Conservation (phyloP, 2,113 vertebrate genomes). For the Arothron firmamentum region DNA sequence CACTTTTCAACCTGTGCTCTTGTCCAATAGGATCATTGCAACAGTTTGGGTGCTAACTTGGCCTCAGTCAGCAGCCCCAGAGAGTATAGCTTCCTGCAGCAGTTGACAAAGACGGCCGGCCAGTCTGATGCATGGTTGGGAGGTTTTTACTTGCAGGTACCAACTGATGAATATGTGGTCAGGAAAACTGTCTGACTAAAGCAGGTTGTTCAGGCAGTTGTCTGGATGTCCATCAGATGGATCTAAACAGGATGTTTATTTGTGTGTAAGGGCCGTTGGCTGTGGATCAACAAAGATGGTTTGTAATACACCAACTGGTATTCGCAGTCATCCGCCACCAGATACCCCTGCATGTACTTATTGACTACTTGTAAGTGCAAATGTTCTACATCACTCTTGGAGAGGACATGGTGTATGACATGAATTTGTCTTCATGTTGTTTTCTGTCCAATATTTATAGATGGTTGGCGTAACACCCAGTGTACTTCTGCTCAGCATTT, state of each 20-base stretch:
- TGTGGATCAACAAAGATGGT: conserved; percentile 7
- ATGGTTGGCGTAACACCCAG: not conserved
- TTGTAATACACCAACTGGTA: conserved; percentile 13
- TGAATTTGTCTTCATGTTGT: not conserved
- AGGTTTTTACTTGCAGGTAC: conserved; percentile 32
- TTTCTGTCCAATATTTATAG: not conserved
- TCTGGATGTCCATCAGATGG: not conserved
- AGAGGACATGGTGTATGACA: too few species aligned
- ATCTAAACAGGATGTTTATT: not conserved
- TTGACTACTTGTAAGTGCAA: not conserved
- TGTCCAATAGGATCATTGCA: conserved; percentile 23
- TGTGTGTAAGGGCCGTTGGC: not conserved
- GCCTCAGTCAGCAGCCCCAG: too few species aligned
- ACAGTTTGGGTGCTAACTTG: too few species aligned
- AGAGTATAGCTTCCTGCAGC: conserved; percentile 27
- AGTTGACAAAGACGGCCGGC: not conserved
- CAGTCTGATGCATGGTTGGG: conserved; percentile 1
- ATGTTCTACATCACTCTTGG: not conserved
- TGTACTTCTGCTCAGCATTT: not conserved
- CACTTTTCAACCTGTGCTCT: too few species aligned
- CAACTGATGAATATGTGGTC: not conserved
- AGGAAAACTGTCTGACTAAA: not conserved
- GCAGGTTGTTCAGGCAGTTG: not conserved
- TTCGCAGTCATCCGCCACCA: not conserved
- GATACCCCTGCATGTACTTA: conserved; percentile 3